Conservation (phyloP, 2,888 invertebrate genomes). For the Thereva unica region DNA sequence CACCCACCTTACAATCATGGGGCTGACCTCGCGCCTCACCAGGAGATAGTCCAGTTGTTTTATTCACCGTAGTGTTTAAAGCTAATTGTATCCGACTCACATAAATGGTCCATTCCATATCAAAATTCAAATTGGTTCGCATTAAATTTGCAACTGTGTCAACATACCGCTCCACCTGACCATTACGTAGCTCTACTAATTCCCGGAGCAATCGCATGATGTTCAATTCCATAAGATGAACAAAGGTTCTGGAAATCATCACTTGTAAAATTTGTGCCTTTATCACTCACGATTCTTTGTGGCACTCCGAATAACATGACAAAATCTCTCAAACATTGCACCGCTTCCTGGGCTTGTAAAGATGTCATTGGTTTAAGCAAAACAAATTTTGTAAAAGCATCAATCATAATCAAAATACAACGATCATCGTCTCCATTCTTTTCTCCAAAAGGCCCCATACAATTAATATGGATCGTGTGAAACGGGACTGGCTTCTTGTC, state of each 20-base stretch:
- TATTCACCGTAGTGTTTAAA: not conserved
- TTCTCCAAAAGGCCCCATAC: not conserved
- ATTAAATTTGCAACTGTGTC: not conserved
- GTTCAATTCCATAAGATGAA: not conserved
- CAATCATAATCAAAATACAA: not conserved
- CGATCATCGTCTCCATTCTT: too few relatives aligned
- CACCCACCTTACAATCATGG: too few relatives aligned
- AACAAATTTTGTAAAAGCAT: not conserved
- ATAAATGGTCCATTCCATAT: not conserved
- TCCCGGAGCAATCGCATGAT: not conserved
- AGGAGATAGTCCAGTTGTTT: not conserved
- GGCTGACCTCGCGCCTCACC: too few relatives aligned
- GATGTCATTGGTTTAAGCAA: too few relatives aligned
- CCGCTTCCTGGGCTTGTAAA: too few relatives aligned
- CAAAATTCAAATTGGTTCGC: not conserved
- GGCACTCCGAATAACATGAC: too few relatives aligned
- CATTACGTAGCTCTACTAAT: not conserved
- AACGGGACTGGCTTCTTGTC: not conserved
- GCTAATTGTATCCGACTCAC: not conserved
- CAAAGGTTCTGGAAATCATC: not conserved
- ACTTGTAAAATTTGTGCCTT: not conserved
- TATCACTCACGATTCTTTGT: not conserved
- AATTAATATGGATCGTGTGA: not conserved
- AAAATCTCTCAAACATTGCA: too few relatives aligned
- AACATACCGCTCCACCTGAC: not conserved